These are phyloP conservation scores for Beroe ovata DNA, from an alignment of 37 sponge, comb jelly and placozoan species.

Conservation along the genomic window DNA sequence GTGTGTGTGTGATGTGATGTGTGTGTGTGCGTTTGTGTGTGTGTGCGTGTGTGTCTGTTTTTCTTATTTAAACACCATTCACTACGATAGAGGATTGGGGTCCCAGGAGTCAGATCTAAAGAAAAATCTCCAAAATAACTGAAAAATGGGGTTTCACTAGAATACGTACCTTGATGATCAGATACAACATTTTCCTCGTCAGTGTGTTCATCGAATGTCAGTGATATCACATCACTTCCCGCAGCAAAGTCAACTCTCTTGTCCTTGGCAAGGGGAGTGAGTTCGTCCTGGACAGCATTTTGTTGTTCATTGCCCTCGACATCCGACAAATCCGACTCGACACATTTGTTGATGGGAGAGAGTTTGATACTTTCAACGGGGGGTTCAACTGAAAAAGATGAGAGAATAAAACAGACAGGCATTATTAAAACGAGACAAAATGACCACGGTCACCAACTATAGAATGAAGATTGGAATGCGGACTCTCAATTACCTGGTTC, in stretches of 20 bases:
- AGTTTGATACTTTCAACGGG: slow-evolving; percentile 18
- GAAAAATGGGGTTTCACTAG: too few relatives aligned
- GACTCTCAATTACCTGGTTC: background rate
- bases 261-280: background rate
- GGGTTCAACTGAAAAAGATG: background rate
- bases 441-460: too few relatives aligned
- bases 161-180: too few relatives aligned
- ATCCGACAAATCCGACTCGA: slow-evolving; percentile 1
- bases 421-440: too few relatives aligned
- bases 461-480: too few relatives aligned
- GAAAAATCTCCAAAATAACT: too few relatives aligned
- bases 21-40: too few relatives aligned
- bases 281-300: background rate
- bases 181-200: background rate
- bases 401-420: background rate
- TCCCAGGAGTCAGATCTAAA: too few relatives aligned
- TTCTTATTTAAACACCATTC: too few relatives aligned
- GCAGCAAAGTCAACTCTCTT: slow-evolving; percentile 51
- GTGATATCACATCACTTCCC: slow-evolving; percentile 44
- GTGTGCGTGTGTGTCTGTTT: too few relatives aligned
- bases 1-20: too few relatives aligned
- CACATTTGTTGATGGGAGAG: background rate
- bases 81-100: too few relatives aligned
- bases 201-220: slow-evolving; percentile 24
- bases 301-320: background rate